A percentile compares a stretch with the other conserved stretches of the same genome.
Evolutionary conservation across 2,888 invertebrate genomes (phyloP).

Genomic region (Rotaria macrura): DNA sequence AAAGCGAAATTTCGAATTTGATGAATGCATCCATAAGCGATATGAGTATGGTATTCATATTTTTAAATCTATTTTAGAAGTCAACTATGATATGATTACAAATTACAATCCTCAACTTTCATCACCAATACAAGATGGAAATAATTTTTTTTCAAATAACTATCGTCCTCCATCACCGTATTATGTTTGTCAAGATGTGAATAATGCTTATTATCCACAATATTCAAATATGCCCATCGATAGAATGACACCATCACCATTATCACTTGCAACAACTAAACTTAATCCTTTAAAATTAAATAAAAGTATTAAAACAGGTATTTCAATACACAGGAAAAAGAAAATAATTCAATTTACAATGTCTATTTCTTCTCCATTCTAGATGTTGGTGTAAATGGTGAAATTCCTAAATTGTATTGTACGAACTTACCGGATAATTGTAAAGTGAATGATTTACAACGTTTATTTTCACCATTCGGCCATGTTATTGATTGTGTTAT

Average conservation of each 20-base stretch:
- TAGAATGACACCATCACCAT: not conserved
- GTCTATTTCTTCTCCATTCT: not conserved
- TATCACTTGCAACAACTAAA: not conserved
- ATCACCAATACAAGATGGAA: not conserved
- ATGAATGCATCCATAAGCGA: too few relatives aligned
- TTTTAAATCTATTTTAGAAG: not conserved
- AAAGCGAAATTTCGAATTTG: too few relatives aligned
- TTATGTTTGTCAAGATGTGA: not conserved
- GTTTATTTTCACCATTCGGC: conserved; percentile 24
- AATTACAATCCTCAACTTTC: not conserved
- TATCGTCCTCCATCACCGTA: not conserved
- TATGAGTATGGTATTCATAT: too few relatives aligned
- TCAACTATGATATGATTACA: not conserved
- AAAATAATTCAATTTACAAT: too few relatives aligned
- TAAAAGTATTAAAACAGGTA: not conserved
- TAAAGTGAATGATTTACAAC: conserved; percentile 24
- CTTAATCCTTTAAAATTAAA: not conserved
- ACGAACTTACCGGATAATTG: conserved; percentile 31
- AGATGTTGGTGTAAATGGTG: conserved; percentile 17
- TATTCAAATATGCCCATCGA: not conserved
- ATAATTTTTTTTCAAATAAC: not conserved
- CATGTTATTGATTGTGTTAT: conserved; percentile 32
- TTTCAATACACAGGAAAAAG: not conserved
- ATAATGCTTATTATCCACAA: not conserved
- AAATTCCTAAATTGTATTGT: conserved; percentile 24